Percentiles rank a stretch among this genome's conserved stretches.
These are phyloP conservation scores for Endotricha flammealis DNA, from an alignment of 2,888 invertebrate species.

Conservation along the genomic window DNA sequence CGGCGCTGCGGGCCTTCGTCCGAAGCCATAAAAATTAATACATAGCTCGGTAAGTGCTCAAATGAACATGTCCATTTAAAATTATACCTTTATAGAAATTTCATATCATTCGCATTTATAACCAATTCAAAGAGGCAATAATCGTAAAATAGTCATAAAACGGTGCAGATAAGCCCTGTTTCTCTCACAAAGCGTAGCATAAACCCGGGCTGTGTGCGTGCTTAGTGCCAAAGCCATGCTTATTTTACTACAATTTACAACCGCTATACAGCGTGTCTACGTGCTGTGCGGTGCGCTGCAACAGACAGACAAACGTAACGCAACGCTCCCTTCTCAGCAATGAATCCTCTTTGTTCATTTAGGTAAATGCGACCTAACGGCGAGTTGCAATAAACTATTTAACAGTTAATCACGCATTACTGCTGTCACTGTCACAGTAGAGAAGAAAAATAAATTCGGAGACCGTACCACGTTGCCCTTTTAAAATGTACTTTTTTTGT, in stretches of 20 bases:
- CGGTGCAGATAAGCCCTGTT: slow-evolving; percentile 60
- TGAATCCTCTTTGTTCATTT: too few species aligned
- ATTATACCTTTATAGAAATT: slow-evolving; percentile 68
- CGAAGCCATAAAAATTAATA: slow-evolving; percentile 53
- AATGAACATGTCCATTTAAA: slow-evolving; percentile 71
- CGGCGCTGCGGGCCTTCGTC: slow-evolving; percentile 20
- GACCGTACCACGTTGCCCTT: too few species aligned
- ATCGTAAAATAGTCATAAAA: slow-evolving; percentile 73
- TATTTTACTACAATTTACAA: slow-evolving; percentile 42
- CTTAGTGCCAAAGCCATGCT: slow-evolving; percentile 37
- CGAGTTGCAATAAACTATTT: too few species aligned
- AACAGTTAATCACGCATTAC: too few species aligned
- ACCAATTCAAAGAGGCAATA: slow-evolving; percentile 71
- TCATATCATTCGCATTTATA: slow-evolving; percentile 71
- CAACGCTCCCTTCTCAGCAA: background rate
- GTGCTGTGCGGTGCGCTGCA: slow-evolving; percentile 14
- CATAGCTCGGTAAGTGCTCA: slow-evolving; percentile 46
- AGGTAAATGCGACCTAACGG: too few species aligned
- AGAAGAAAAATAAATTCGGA: too few species aligned
- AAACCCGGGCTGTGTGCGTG: slow-evolving; percentile 42
- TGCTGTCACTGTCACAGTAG: too few species aligned
- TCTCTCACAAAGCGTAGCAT: slow-evolving; percentile 51
- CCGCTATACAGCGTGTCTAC: slow-evolving; percentile 5
- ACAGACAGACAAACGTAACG: background rate
- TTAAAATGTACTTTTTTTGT: too few species aligned